Evolutionary conservation across 2,888 invertebrate species (phyloP), one percentile per base, ranked within the genome.

Genomic region (Pachymerium ferrugineum): DNA sequence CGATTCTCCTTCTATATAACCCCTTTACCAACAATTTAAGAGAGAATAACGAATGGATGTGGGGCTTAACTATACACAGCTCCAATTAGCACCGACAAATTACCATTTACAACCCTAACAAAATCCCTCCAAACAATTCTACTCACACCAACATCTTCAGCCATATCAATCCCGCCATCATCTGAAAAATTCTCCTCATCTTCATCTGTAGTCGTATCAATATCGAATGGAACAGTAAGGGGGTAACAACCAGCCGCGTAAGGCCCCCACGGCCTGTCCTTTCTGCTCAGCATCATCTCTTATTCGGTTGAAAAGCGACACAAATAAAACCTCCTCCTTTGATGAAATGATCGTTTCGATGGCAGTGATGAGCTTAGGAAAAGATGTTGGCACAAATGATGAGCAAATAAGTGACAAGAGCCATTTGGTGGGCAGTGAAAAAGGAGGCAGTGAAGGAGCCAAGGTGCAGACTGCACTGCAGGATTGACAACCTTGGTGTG

Each of bases 141-240:
- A 69, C 74, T 74, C 70, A 74, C 71, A 38, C 62, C 74, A 33
- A 29, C 54, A 47, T 75, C 75, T 47, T 75, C 75, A 22, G 74
- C 75, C 75, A 75, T 74, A 31, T 75, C 75, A 35, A 75, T 75
- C 10, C 75, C 75, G 47, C 75, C 75, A 67, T 75, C 75, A 35
- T 75, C 75, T 6, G 75, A 75, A 19, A 75, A 33, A 29, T 33
- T 28, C 16, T 74, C 74, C n/a, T 74, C 74, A 38, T 71, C 74
- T 54, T 71, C 71, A 38, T 33, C 70, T 30, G 33, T 69, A 1
- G 70, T 69, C 30, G 70, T 62, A 25, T 62, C 62, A 2, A 62
- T 28, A 25, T 62, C 62, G 62, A 62, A 62, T 28, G 62, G 62
- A 62, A 62, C n/a, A 14, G 62, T 25, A 22, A 22, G 25, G 62